Conservation (phyloP, 2,797 vertebrate genomes). For the Paguma larvata region DNA sequence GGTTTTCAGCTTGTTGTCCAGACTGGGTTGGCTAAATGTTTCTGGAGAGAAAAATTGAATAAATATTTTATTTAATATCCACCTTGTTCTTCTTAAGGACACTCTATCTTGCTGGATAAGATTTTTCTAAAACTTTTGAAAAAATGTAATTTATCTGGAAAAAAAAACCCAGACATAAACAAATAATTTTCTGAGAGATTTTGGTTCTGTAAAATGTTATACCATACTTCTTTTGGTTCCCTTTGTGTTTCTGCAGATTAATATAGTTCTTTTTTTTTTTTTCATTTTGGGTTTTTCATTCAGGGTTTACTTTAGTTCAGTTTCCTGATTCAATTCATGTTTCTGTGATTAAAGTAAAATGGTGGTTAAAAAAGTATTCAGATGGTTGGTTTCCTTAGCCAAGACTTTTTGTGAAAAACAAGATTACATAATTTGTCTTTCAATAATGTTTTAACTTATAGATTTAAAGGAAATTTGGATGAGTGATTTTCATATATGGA, state of each 20-base stretch:
- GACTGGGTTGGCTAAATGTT: not conserved
- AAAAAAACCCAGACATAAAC: not conserved
- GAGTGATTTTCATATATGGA: slow-evolving; percentile 25
- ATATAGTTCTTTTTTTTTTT: not conserved
- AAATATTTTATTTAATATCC: slow-evolving; percentile 20
- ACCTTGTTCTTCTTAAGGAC: slow-evolving; percentile 12
- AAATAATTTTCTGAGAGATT: slow-evolving; percentile 57
- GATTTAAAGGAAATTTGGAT: not conserved
- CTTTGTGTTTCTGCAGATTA: slow-evolving; percentile 55
- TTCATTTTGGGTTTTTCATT: slow-evolving; percentile 46
- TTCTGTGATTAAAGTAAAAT: slow-evolving; percentile 50
- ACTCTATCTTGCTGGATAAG: not conserved
- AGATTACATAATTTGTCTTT: slow-evolving; percentile 1
- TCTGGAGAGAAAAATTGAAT: slow-evolving; percentile 2
- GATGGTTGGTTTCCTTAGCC: not conserved
- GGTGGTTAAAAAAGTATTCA: slow-evolving; percentile 12
- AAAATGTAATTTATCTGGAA: slow-evolving; percentile 17
- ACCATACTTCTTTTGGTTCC: slow-evolving; percentile 39
- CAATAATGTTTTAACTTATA: not conserved
- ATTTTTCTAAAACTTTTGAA: slow-evolving; percentile 37
- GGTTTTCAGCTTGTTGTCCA: slow-evolving; percentile 19
- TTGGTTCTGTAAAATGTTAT: slow-evolving; percentile 50
- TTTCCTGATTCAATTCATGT: slow-evolving; percentile 29
- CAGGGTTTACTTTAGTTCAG: slow-evolving; percentile 51
- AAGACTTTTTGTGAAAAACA: not conserved